Base-by-base conservation (phyloP, 2,888 invertebrate genomes). In the Apomyelois bistriatella region DNA sequence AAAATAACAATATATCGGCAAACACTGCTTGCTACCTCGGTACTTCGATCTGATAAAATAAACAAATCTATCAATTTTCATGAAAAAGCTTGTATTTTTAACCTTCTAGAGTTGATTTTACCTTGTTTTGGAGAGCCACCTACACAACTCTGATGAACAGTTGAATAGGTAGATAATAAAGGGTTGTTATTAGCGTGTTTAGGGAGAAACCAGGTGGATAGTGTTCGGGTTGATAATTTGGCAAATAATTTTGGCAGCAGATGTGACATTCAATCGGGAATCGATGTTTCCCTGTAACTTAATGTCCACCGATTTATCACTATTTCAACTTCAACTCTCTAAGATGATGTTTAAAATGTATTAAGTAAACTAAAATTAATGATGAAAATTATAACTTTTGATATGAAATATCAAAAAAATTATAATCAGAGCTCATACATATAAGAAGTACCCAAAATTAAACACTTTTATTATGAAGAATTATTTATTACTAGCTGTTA, bases 1-100 rank as follows among this genome's bases (percentile, higher is more conserved):
- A 64, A 72, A 68, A 72, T 74, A 75, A 79, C 78, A 78, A 76
- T 72, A 68, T 72, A 65, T 65, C 62, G 60, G 68, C 67, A 75
- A 78, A 79, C 71, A 78, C 66, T 58, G 62, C 56, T 66, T 58
- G 62, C 56, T 61, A 59, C 53, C 56, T 58, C 54, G 53, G 13
- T 51, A 53, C 53, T 52, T 56, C 53, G 1, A 38, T 38, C 40
- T 15, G 49, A 38, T 28, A 38, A 13, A 30, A 38, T 13, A 28
- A 49, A 49, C 49, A 49, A 40, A 15, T 13, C 38, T 6, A 13
- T 6, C 9, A 3, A 28, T 48, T 22, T 6, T 10, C 9, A 1
- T 15, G 10, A 22, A 48, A 48, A 22, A 22, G 1, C 17, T 12
- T n/a, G n/a, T 48, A 48, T 48, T 37, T 48, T 8, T 6, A 48